Base-by-base conservation (phyloP, 2,113 vertebrate genomes). In the Tetrax tetrax region DNA sequence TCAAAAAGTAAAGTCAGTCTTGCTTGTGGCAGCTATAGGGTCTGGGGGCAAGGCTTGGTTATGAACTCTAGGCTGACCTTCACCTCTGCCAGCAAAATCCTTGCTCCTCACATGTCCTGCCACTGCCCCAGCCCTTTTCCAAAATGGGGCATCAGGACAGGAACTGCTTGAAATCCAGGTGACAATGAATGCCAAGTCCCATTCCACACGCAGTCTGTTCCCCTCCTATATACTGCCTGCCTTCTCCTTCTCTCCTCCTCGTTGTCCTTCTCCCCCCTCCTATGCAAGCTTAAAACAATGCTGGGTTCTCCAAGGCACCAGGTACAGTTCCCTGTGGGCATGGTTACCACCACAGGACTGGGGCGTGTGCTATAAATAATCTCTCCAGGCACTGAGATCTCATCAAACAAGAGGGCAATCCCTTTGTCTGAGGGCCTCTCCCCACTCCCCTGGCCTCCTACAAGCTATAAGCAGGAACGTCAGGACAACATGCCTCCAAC, bases 391-490 rank as follows among this genome's bases (percentile, higher is more conserved):
- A 81, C 22, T 43, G 72, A 51, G 53, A 64, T 10, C 70, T 54
- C 60, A 27, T 77, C 59, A 48, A 70, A n/a, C 19, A 70, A 89
- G 83, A 66, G 19, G 61, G 60, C n/a, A 89, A 45, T 14, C 24
- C 43, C 41, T 93, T 81, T 87, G 56, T 81, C 33, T 83, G 68
- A 84, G 31, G 54, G 60, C 45, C 5, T 89, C 84, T 87, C 59
- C 43, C n/a, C 0, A 3, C 48, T 87, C 8, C 19, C 19, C 8
- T 0, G 4, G 31, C n/a, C 37, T 63, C 43, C 68, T 70, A 65
- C 14, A 59, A 50, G 66, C 72, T 70, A 29, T 70, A 78, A 88
- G 75, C 24, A 86, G 60, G 45, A 87, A 48, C 48, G 69, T 41
- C 33, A 81, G 69, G 56, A 77, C 29, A 89, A 82, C 19, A 64